phyloP scores from a whole-genome alignment of 2,888 invertebrate species.

The Phaonia tiefii region DNA sequence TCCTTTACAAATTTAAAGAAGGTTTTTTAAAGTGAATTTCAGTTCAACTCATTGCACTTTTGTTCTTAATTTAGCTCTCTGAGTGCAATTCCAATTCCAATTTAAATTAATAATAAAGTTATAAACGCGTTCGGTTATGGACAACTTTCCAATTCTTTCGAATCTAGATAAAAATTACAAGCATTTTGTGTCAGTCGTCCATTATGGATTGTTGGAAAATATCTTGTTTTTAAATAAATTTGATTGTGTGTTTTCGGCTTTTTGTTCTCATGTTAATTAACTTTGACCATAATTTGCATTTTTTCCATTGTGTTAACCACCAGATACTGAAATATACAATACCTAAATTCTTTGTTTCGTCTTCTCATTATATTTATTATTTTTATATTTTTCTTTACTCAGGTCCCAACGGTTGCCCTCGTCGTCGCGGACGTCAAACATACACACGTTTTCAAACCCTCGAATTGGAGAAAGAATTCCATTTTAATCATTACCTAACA shows the following conservation, averaged over 20 bases:
- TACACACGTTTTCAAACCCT: constrained; percentile 99
- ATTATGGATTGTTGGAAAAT: constrained; percentile 40
- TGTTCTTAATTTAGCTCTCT: no score
- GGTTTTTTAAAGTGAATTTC: no score
- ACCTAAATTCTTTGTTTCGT: constrained; percentile 36
- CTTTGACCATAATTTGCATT: constrained; percentile 48
- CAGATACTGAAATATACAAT: not conserved
- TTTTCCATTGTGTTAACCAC: constrained; percentile 26
- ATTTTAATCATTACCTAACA: constrained; percentile 98
- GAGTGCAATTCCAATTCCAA: no score
- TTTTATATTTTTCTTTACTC: constrained; percentile 78
- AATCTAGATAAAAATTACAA: constrained; percentile 17
- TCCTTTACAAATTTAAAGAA: no score
- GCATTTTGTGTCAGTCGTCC: constrained; percentile 12
- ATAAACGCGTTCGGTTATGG: no score
- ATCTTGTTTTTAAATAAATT: constrained; percentile 49
- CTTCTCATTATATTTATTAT: constrained; percentile 49
- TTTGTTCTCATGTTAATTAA: constrained; percentile 51
- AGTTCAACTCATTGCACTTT: constrained; percentile 22
- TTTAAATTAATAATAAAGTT: not conserved
- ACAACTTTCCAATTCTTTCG: not conserved
- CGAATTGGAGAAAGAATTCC: constrained; percentile 99
- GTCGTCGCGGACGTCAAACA: constrained; percentile 96
- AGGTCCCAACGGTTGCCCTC: constrained; percentile 97
- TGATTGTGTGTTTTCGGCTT: constrained; percentile 25